phyloP scores from a whole-genome alignment of 2,797 vertebrate species.

The Eulemur rubriventer region DNA sequence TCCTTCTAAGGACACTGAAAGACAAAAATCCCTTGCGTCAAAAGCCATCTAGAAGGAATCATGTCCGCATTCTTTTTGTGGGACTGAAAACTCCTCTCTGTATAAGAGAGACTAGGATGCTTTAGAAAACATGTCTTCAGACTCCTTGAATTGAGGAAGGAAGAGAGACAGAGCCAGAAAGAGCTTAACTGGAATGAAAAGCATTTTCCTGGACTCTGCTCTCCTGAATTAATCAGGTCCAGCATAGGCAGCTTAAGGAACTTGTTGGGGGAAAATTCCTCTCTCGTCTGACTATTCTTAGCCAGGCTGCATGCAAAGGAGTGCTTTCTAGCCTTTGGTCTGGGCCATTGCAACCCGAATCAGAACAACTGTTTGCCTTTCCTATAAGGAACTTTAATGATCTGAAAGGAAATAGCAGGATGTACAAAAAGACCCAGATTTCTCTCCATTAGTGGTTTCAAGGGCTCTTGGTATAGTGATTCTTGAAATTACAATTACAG shows the following conservation, averaged over 20 bases:
- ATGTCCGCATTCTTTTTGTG: slow-evolving; percentile 45
- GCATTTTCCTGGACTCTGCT: slow-evolving; percentile 63
- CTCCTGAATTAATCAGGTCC: slow-evolving; percentile 68
- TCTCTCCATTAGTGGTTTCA: slow-evolving; percentile 67
- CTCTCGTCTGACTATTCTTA: slow-evolving; percentile 49
- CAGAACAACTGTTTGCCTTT: slow-evolving; percentile 40
- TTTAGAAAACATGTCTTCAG: slow-evolving; percentile 49
- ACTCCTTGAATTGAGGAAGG: slow-evolving; percentile 43
- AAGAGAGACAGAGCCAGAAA: slow-evolving; percentile 61
- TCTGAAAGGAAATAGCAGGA: slow-evolving; percentile 41
- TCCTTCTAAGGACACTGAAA: slow-evolving; percentile 9
- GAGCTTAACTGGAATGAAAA: slow-evolving; percentile 73
- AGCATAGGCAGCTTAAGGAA: slow-evolving; percentile 56
- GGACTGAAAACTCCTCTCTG: background rate
- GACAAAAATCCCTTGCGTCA: slow-evolving; percentile 2
- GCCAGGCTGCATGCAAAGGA: slow-evolving; percentile 36
- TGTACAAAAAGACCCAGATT: slow-evolving; percentile 35
- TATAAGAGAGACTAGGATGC: slow-evolving; percentile 2
- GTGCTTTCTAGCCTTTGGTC: slow-evolving; percentile 51
- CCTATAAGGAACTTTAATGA: slow-evolving; percentile 54
- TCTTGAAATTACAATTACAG: slow-evolving; percentile 64
- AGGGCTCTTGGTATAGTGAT: slow-evolving; percentile 46
- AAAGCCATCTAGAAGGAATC: slow-evolving; percentile 12
- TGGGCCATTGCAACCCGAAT: background rate
- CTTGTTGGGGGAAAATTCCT: slow-evolving; percentile 53